Conservation (phyloP, 53 echinoderm and acorn worm species). For the Pentamera pediparva region DNA sequence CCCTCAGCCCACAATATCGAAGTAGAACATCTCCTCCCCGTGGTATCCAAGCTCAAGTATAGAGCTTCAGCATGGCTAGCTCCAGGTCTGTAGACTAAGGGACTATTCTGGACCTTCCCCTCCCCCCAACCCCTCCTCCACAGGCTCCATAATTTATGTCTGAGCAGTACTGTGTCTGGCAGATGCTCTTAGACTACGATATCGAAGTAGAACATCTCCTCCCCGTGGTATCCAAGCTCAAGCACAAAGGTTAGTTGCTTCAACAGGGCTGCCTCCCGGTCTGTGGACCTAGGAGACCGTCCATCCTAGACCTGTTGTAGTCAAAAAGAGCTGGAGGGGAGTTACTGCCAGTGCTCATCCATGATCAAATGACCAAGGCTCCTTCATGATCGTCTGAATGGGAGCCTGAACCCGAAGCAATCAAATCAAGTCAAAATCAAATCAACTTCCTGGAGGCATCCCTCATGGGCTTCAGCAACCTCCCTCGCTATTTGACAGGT, state of each 20-base stretch:
- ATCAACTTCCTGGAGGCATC: too few relatives aligned
- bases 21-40: slow-evolving; percentile 73
- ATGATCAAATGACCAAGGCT: too few relatives aligned
- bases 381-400: too few relatives aligned
- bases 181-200: slow-evolving; percentile 78
- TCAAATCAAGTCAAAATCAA: too few relatives aligned
- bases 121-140: neutral
- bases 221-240: slow-evolving; percentile 62
- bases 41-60: slow-evolving; percentile 85
- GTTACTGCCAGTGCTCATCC: too few relatives aligned
- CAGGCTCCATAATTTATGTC: slow-evolving; percentile 35
- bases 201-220: slow-evolving; percentile 84
- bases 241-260: neutral
- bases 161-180: slow-evolving; percentile 99
- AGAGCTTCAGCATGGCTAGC: slow-evolving; percentile 77
- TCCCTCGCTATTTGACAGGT: too few relatives aligned
- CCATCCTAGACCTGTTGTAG: too few relatives aligned
- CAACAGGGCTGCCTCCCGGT: neutral
- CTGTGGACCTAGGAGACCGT: too few relatives aligned
- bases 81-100: too few relatives aligned
- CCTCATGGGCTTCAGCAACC: too few relatives aligned
- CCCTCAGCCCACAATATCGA: slow-evolving; percentile 83
- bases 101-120: neutral
- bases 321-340: too few relatives aligned
- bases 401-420: too few relatives aligned